Conservation (phyloP, 1,140 invertebrate species). For the Scaptomyza hsui region DNA sequence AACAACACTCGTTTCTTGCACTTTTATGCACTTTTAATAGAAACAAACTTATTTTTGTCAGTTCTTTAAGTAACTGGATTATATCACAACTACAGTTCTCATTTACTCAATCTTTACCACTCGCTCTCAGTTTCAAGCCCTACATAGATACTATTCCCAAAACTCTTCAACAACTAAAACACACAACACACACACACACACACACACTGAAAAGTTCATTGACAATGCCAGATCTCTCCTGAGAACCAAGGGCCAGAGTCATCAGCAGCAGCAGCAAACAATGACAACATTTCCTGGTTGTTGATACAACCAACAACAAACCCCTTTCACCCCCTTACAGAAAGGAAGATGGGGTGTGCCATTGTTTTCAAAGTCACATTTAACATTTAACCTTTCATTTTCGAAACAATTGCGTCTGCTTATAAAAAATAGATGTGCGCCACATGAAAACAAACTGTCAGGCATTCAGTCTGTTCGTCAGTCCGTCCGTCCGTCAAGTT, state of each 20-base stretch:
- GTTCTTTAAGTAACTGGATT: not conserved
- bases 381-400: conserved; percentile 82
- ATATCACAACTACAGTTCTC: conserved; percentile 6
- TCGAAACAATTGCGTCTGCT: conserved; percentile 81
- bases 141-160: conserved; percentile 20
- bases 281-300: conserved; percentile 70
- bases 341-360: conserved; percentile 11
- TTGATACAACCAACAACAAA: conserved; percentile 26
- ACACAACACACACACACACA: not conserved
- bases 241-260: conserved; percentile 40
- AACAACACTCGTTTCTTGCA: too few relatives aligned
- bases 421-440: conserved; percentile 78
- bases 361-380: conserved; percentile 79
- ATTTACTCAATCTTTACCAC: not conserved
- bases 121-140: not conserved
- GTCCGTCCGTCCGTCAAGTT: conserved; percentile 36
- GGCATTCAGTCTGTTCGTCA: conserved; percentile 7
- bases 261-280: conserved; percentile 16
- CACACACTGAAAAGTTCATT: conserved; percentile 61
- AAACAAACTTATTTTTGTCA: too few relatives aligned
- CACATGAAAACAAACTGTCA: conserved; percentile 56
- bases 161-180: conserved; percentile 14
- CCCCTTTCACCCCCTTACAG: not conserved
- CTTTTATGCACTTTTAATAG: too few relatives aligned
- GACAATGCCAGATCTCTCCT: conserved; percentile 65